phyloP scores from a whole-genome alignment of 92 coral and sea anemone species.

The Zoanthus gigantus region DNA sequence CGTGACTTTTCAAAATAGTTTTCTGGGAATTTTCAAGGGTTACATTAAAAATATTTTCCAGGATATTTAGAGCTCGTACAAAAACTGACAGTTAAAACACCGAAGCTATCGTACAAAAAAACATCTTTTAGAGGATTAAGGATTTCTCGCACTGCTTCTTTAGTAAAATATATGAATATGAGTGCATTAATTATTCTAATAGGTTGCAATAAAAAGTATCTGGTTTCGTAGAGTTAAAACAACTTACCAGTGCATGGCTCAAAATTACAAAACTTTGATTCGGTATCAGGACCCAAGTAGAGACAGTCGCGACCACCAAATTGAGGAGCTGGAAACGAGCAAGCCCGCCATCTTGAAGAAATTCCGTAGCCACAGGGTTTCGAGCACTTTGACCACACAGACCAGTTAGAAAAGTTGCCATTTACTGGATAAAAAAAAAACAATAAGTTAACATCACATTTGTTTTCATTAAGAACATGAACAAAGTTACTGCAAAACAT shows the following conservation, averaged over 20 bases:
- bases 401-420: slow-evolving; percentile 40
- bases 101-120: no score
- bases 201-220: background rate
- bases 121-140: no score
- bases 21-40: no score
- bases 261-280: slow-evolving; percentile 36
- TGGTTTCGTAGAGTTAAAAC: background rate
- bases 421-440: background rate
- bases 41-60: no score
- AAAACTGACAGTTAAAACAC: no score
- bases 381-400: slow-evolving; percentile 34
- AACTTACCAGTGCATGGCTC: slow-evolving; percentile 26
- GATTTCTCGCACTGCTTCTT: no score
- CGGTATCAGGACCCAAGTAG: slow-evolving; percentile 42
- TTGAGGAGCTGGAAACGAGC: slow-evolving; percentile 44
- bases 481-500: background rate
- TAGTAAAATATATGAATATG: background rate
- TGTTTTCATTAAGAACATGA: background rate
- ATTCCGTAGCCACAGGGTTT: slow-evolving; percentile 43
- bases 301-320: slow-evolving; percentile 44
- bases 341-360: slow-evolving; percentile 37
- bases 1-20: no score
- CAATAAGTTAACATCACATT: background rate
- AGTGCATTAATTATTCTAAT: background rate
- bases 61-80: no score